phyloP scores from a whole-genome alignment of 2,888 invertebrate species.

The Antheraea assamensis region DNA sequence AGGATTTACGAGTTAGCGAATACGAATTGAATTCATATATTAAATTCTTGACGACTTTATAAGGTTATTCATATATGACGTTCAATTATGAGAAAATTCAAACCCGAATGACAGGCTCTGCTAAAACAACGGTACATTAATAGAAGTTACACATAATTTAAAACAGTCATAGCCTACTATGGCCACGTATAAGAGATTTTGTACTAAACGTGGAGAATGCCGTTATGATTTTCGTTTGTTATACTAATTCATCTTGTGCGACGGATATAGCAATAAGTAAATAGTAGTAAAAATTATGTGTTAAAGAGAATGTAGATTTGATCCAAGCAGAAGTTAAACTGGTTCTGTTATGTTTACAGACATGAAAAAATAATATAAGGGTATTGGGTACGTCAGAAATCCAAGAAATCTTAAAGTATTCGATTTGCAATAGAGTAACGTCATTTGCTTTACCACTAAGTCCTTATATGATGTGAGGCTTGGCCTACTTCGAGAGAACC shows the following conservation, averaged over 20 bases:
- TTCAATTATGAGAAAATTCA: slow-evolving; percentile 37
- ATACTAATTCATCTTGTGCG: background rate
- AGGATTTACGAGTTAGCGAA: slow-evolving; percentile 1
- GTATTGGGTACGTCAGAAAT: background rate
- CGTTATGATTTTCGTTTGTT: slow-evolving; percentile 22
- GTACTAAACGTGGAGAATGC: slow-evolving; percentile 26
- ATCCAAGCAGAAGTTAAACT: background rate
- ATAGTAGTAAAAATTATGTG: background rate
- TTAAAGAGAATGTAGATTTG: background rate
- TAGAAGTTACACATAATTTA: slow-evolving; percentile 22
- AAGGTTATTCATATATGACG: slow-evolving; percentile 33
- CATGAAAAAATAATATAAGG: background rate
- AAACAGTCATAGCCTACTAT: slow-evolving; percentile 18
- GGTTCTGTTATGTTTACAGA: slow-evolving; percentile 6
- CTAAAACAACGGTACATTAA: slow-evolving; percentile 42
- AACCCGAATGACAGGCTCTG: slow-evolving; percentile 36
- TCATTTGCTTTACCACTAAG: slow-evolving; percentile 9
- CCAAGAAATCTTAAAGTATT: background rate
- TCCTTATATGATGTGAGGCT: background rate
- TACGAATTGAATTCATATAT: slow-evolving; percentile 17
- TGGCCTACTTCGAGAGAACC: background rate
- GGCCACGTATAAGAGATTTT: slow-evolving; percentile 1
- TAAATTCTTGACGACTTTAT: slow-evolving; percentile 24
- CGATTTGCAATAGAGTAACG: background rate
- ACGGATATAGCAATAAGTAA: no score